A percentile compares a stretch with the other conserved stretches of the same genome.
These are phyloP conservation scores for Liparis tanakae DNA, from an alignment of 2,797 vertebrate genomes.

Conservation along the genomic window DNA sequence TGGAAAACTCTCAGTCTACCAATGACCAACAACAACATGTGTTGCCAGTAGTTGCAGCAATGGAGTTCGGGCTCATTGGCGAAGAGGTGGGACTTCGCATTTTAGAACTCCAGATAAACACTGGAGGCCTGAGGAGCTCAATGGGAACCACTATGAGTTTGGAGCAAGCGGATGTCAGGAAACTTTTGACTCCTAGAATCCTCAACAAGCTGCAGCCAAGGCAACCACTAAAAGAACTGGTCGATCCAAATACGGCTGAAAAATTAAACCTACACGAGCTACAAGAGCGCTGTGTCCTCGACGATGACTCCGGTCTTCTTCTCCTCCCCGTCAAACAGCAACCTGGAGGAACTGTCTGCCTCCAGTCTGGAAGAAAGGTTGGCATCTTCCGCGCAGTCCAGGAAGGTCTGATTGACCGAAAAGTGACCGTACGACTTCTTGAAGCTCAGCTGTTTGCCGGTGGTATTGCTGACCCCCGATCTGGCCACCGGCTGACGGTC, in stretches of 20 bases:
- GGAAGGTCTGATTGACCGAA: constrained; percentile 91
- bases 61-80: constrained; percentile 85
- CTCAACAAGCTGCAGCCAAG: constrained; percentile 80
- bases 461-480: constrained; percentile 91
- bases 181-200: constrained; percentile 76
- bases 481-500: constrained; percentile 88
- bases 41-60: constrained; percentile 80
- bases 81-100: constrained; percentile 88
- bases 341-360: constrained; percentile 88
- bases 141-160: constrained; percentile 76
- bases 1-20: constrained; percentile 62
- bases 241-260: constrained; percentile 95
- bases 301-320: constrained; percentile 84
- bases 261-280: constrained; percentile 86
- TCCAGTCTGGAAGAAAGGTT: constrained; percentile 89
- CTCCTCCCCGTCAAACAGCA: constrained; percentile 91
- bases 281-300: constrained; percentile 83
- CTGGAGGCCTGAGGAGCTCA: constrained; percentile 81
- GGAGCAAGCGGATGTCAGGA: constrained; percentile 81
- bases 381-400: constrained; percentile 90
- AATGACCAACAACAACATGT: constrained; percentile 56
- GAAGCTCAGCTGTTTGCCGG: constrained; percentile 96
- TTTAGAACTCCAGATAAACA: constrained; percentile 85
- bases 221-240: constrained; percentile 82
- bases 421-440: constrained; percentile 87